phyloP scores from a whole-genome alignment of 2,888 invertebrate genomes.

The Exocentrus adspersus region DNA sequence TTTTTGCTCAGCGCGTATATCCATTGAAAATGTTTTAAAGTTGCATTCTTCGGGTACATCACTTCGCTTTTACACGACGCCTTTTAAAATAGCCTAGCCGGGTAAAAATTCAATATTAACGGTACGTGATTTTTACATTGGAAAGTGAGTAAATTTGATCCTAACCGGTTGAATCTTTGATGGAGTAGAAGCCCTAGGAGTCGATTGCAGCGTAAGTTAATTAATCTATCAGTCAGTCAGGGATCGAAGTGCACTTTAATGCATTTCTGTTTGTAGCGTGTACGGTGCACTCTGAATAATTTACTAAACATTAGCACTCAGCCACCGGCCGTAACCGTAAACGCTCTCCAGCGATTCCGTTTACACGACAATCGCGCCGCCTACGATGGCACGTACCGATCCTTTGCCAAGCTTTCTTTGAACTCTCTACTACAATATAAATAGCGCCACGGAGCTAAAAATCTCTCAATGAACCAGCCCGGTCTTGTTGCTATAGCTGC shows the following conservation, averaged over 20 bases:
- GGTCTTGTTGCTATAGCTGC: conserved; percentile 27
- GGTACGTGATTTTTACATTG: conserved; percentile 44
- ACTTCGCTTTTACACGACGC: conserved; percentile 28
- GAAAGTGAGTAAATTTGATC: conserved; percentile 41
- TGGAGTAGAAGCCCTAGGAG: conserved; percentile 46
- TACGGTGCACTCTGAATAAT: conserved; percentile 61
- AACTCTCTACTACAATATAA: conserved; percentile 45
- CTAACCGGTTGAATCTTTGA: conserved; percentile 47
- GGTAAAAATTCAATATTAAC: conserved; percentile 41
- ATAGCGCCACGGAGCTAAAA: conserved; percentile 44
- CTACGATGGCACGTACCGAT: conserved; percentile 41
- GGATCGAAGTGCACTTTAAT: conserved; percentile 60
- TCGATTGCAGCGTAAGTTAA: conserved; percentile 55
- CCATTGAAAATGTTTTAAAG: conserved; percentile 29
- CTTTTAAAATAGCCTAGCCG: conserved; percentile 33
- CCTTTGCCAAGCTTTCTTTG: conserved; percentile 45
- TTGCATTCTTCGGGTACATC: conserved; percentile 31
- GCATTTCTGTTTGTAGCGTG: conserved; percentile 56
- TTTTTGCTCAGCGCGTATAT: not conserved
- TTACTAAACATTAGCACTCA: conserved; percentile 61
- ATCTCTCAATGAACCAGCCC: conserved; percentile 36
- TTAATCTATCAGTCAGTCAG: conserved; percentile 60
- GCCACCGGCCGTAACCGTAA: conserved; percentile 58
- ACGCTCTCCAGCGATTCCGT: conserved; percentile 58
- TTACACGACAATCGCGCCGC: conserved; percentile 45